Evolutionary conservation across 2,888 invertebrate genomes (phyloP), one percentile per base, ranked within the genome.

Genomic region (Idaea biselata): DNA sequence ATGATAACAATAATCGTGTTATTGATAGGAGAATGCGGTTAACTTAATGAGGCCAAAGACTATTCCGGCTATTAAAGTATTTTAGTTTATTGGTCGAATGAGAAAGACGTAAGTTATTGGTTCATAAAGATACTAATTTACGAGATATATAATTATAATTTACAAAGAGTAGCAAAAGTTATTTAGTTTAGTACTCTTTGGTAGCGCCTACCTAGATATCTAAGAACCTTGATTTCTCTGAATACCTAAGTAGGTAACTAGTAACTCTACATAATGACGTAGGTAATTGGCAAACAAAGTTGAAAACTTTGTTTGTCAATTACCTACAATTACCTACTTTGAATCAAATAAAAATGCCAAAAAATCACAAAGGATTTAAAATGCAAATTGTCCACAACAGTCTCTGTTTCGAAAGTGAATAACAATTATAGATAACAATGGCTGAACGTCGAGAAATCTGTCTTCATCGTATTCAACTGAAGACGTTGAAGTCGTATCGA

Each of bases 41-140:
- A 67, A 68, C 74, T 73, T 77, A 85, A 82, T 76, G 80, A 77
- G 87, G 84, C 77, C 85, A 78, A 75, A 82, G 81, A 81, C 75
- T 81, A 73, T 82, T 84, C 82, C 83, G 80, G 80, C 77, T 82
- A 44, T 79, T 69, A n/a, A n/a, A n/a, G n/a, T n/a, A 77, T 73
- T 56, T 56, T 56, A 56, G 56, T 56, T 56, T 44, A 18, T 18
- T 56, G 18, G 18, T 56, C 75, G 65, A 70, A 70, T 63, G 71
- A 75, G 44, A 44, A 0, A 11, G 44, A 44, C 44, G 44, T 44
- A 44, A 44, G 44, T 44, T 44, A 44, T 44, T 44, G 44, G 6
- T 44, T 44, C 14, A 7, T 44, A 14, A 44, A 44, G 8, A 44
- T 8, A 14, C 25, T 25, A 5, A n/a, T n/a, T n/a, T 25, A 25